Conservation (phyloP, 92 coral and sea anemone genomes). For the Umimayanthus chanpuru region DNA sequence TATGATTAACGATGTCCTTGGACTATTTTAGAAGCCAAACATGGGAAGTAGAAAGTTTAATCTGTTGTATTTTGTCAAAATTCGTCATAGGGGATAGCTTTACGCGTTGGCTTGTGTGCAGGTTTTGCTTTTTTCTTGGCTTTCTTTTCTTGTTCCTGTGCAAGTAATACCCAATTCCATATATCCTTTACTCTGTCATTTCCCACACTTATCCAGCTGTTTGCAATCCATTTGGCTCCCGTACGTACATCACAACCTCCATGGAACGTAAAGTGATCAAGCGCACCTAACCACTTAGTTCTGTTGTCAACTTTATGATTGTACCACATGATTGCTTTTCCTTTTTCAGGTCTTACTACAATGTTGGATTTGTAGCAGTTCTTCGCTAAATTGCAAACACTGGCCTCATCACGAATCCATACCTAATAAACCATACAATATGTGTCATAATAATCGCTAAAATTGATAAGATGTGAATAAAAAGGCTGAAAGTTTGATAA, state of each 20-base stretch:
- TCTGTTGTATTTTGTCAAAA: slow-evolving; percentile 17
- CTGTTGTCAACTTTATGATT: slow-evolving; percentile 74
- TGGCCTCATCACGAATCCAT: slow-evolving; percentile 81
- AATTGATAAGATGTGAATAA: neutral
- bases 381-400: slow-evolving; percentile 89
- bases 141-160: slow-evolving; percentile 48
- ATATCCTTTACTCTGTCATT: slow-evolving; percentile 77
- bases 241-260: slow-evolving; percentile 89
- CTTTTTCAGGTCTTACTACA: slow-evolving; percentile 86
- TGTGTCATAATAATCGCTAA: no score
- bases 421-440: slow-evolving; percentile 43
- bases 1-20: no score
- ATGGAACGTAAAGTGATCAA: slow-evolving; percentile 84
- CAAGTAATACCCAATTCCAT: slow-evolving; percentile 83
- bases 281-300: slow-evolving; percentile 84
- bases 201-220: slow-evolving; percentile 89
- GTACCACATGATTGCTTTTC: slow-evolving; percentile 97
- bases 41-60: no score
- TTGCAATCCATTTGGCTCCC: slow-evolving; percentile 97
- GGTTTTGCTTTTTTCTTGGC: neutral
- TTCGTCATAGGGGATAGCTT: slow-evolving; percentile 6
- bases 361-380: slow-evolving; percentile 88
- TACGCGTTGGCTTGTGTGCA: neutral
- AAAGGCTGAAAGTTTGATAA: no score
- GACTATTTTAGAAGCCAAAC: neutral